Conservation (phyloP, 2,888 invertebrate species). For the Apomyelois bistriatella region DNA sequence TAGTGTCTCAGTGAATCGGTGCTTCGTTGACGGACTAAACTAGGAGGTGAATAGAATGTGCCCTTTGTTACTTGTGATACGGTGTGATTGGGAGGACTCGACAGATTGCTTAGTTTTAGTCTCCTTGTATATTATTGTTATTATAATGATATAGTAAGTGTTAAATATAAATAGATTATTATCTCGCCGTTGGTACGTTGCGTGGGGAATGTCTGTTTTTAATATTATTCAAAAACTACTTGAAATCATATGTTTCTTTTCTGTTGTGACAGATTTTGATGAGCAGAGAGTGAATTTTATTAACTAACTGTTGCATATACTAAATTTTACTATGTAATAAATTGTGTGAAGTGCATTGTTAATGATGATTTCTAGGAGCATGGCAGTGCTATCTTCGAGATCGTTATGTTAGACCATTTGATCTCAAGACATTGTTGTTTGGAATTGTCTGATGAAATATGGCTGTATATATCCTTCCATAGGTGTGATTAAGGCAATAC, state of each 20-base stretch:
- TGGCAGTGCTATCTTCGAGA: conserved; percentile 35
- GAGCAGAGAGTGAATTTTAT: conserved; percentile 30
- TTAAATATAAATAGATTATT: conserved; percentile 67
- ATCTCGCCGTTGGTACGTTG: conserved; percentile 55
- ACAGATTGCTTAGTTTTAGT: conserved; percentile 50
- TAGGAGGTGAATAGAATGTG: conserved; percentile 47
- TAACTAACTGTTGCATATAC: conserved; percentile 35
- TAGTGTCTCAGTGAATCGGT: conserved; percentile 24
- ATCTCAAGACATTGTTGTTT: conserved; percentile 65
- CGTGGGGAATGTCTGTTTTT: conserved; percentile 60
- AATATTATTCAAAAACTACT: conserved; percentile 66
- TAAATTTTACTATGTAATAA: conserved; percentile 39
- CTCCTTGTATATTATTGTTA: conserved; percentile 52
- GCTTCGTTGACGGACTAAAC: conserved; percentile 27
- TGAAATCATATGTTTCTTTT: conserved; percentile 38
- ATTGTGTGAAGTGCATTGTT: conserved; percentile 35
- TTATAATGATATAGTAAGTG: conserved; percentile 63
- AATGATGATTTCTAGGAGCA: conserved; percentile 27
- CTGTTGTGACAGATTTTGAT: conserved; percentile 30
- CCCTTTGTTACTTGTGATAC: conserved; percentile 68
- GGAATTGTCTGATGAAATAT: conserved; percentile 22
- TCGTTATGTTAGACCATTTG: conserved; percentile 54
- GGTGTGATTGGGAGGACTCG: conserved; percentile 31
- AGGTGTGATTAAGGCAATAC: conserved; percentile 49
- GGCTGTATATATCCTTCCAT: conserved; percentile 46